These are phyloP conservation scores for Falco columbarius DNA, from an alignment of 2,797 vertebrate genomes.

Conservation along the genomic window DNA sequence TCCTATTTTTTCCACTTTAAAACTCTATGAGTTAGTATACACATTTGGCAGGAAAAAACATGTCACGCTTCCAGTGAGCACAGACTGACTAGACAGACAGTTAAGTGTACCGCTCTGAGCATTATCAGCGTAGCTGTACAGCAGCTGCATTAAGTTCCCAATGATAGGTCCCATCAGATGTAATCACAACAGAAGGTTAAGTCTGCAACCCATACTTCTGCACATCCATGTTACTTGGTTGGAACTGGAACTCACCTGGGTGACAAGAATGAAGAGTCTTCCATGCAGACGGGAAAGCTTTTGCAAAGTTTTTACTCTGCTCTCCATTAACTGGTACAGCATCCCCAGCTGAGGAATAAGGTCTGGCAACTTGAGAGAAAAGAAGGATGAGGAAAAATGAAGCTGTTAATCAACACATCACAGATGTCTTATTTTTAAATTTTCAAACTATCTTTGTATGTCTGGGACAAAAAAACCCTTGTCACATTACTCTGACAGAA, in stretches of 20 bases:
- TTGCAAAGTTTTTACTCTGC: constrained; percentile 92
- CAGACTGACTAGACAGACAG: not conserved
- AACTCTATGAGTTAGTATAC: not conserved
- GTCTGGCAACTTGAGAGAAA: constrained; percentile 86
- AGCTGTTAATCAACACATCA: not conserved
- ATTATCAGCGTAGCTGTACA: accelerated
- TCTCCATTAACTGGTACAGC: constrained; percentile 95
- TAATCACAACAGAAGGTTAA: not conserved
- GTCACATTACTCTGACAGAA: not conserved
- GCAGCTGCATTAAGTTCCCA: not conserved
- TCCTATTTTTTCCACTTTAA: not conserved
- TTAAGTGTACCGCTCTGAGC: not conserved
- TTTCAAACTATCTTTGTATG: not conserved
- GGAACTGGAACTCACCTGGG: constrained; percentile 85
- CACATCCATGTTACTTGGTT: not conserved
- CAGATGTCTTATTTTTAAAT: not conserved
- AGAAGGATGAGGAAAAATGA: not conserved
- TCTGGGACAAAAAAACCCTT: not conserved
- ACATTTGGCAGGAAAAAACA: not conserved
- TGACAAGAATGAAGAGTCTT: constrained; percentile 92
- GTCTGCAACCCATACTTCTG: not conserved
- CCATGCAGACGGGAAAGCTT: constrained; percentile 92
- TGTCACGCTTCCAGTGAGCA: not conserved
- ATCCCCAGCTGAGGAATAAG: constrained; percentile 89
- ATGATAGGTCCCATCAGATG: not conserved